A percentile compares a stretch with the other conserved stretches of the same genome.
These are phyloP conservation scores for Himalopsyche phryganea DNA, from an alignment of 1,140 invertebrate species.

Conservation along the genomic window DNA sequence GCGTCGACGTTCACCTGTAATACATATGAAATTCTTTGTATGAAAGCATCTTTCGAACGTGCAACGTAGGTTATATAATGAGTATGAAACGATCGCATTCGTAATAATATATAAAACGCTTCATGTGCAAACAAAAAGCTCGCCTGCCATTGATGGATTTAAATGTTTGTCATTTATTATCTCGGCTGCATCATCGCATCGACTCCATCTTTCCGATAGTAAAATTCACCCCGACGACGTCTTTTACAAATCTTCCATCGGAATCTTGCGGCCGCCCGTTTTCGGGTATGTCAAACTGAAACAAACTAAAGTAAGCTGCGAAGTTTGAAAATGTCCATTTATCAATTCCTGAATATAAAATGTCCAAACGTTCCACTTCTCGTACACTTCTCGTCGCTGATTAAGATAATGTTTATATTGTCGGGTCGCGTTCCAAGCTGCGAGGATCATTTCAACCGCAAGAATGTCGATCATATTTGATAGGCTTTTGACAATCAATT, in stretches of 20 bases:
- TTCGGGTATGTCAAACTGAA: constrained; percentile 6
- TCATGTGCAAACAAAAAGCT: constrained; percentile 30
- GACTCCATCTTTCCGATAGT: constrained; percentile 21
- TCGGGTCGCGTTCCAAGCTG: not conserved
- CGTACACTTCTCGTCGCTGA: constrained; percentile 10
- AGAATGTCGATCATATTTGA: constrained; percentile 11
- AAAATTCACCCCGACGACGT: constrained; percentile 6
- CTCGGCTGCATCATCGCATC: constrained; percentile 30
- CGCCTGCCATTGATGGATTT: constrained; percentile 30
- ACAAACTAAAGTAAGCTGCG: no score
- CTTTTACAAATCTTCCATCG: constrained; percentile 28
- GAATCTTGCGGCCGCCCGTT: constrained; percentile 19
- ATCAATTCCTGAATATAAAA: not conserved
- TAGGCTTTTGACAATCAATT: constrained; percentile 7
- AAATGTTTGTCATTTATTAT: constrained; percentile 34
- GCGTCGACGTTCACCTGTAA: not conserved
- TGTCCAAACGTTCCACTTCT: no score
- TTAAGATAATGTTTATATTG: constrained; percentile 13
- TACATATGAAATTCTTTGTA: constrained; percentile 22
- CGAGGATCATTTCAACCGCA: not conserved
- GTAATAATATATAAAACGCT: constrained; percentile 26
- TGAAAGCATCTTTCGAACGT: constrained; percentile 30
- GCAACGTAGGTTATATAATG: constrained; percentile 31
- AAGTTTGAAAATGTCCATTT: constrained; percentile 30
- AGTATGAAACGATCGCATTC: constrained; percentile 30